Evolutionary conservation across 2,113 vertebrate species (phyloP).

Genomic region (Campylomormyrus numenius): DNA sequence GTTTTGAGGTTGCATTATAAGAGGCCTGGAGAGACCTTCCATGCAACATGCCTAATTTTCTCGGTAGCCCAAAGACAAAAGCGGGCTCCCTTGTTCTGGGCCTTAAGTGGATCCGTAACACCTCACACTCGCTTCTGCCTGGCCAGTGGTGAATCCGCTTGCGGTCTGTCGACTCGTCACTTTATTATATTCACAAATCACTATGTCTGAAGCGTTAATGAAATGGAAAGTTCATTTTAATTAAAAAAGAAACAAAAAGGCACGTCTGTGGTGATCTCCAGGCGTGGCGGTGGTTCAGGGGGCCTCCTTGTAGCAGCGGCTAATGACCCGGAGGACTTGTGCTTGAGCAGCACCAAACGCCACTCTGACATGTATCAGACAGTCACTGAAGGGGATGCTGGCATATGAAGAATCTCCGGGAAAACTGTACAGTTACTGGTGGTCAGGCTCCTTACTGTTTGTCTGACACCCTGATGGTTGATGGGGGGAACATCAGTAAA

Average conservation of each 20-base stretch:
- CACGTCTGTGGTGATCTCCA: background rate
- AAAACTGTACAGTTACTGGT: background rate
- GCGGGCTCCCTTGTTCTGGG: background rate
- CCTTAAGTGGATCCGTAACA: background rate
- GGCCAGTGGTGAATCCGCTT: too few relatives aligned
- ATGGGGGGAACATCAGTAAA: background rate
- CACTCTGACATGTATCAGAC: background rate
- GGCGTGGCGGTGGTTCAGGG: background rate
- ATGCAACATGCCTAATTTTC: background rate
- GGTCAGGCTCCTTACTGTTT: background rate
- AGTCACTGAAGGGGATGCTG: background rate
- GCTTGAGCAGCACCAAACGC: background rate
- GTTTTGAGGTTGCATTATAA: background rate
- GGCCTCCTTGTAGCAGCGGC: background rate
- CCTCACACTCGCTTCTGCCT: too few relatives aligned
- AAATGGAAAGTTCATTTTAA: constrained; percentile 14
- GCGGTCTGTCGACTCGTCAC: background rate
- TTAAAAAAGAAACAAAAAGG: background rate
- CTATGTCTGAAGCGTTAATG: constrained; percentile 9
- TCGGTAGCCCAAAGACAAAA: background rate
- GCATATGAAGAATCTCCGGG: background rate
- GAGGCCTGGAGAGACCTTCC: background rate
- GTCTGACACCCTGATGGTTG: background rate
- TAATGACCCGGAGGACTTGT: background rate
- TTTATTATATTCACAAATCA: constrained; percentile 14